Evolutionary conservation across 2,113 vertebrate genomes (phyloP).

Genomic region (Galemys pyrenaicus): DNA sequence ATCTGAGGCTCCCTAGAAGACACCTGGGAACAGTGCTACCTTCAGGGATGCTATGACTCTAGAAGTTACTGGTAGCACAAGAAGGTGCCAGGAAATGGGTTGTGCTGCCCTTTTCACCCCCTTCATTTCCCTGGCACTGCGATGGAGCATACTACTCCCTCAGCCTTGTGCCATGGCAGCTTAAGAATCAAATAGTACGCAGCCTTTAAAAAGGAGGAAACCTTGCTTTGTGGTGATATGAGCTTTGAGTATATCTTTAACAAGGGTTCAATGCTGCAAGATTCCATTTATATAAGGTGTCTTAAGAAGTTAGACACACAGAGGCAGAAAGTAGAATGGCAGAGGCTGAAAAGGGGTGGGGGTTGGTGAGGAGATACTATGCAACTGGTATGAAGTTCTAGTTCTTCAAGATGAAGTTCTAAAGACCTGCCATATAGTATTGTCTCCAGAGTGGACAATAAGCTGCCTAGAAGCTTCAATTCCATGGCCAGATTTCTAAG

Average conservation of each 20-base stretch:
- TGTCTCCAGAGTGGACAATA: no score
- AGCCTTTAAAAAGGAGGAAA: neutral
- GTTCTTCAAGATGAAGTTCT: neutral
- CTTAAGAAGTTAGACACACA: neutral
- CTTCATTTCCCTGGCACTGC: neutral
- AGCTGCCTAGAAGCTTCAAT: no score
- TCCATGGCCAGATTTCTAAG: no score
- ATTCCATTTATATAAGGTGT: neutral
- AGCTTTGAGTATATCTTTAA: neutral
- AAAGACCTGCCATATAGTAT: no score
- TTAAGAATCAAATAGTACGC: neutral
- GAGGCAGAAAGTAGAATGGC: neutral
- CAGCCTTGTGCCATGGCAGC: neutral
- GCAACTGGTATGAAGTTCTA: neutral
- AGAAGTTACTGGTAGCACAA: neutral
- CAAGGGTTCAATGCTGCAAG: neutral
- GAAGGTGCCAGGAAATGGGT: neutral
- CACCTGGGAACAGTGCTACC: neutral
- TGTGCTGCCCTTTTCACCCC: neutral
- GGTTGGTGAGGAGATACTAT: neutral
- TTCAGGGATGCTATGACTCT: neutral
- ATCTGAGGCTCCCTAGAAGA: neutral
- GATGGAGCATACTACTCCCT: neutral
- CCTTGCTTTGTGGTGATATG: neutral
- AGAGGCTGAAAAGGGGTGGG: no score